Conservation (phyloP, 2,113 vertebrate species). For the Microcebus ravelobensis region DNA sequence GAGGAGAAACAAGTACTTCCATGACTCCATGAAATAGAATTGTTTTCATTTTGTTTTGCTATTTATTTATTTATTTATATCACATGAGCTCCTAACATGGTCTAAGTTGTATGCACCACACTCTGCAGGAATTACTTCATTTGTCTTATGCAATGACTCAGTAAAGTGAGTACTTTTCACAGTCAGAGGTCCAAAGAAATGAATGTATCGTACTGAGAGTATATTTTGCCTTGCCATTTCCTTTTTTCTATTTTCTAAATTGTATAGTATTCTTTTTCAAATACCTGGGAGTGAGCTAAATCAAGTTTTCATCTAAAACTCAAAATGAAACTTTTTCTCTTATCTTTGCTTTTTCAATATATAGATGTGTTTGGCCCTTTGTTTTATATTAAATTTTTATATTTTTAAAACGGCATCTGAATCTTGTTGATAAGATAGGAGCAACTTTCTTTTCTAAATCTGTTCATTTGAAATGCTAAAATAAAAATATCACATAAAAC, state of each 20-base stretch:
- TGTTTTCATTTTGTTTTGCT: neutral
- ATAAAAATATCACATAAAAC: neutral
- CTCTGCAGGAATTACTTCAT: neutral
- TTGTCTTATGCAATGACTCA: neutral
- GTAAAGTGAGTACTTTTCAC: neutral
- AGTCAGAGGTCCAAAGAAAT: neutral
- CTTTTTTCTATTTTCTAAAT: neutral
- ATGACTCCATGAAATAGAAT: neutral
- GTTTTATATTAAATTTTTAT: neutral
- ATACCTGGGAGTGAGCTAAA: neutral
- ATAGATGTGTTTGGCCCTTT: neutral
- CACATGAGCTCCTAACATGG: neutral
- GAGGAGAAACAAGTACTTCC: neutral
- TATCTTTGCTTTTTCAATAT: neutral
- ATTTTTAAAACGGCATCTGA: neutral
- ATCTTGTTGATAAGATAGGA: neutral
- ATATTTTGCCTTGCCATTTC: neutral
- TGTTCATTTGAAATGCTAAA: neutral
- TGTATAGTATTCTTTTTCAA: neutral
- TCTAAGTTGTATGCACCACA: neutral
- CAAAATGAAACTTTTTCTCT: constrained; percentile 5
- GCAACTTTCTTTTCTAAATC: neutral
- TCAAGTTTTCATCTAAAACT: neutral
- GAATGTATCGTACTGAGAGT: neutral
- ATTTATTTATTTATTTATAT: neutral